Evolutionary conservation across 2,888 invertebrate species (phyloP), one percentile per base, ranked within the genome.

Genomic region (Epicampocera succincta): DNA sequence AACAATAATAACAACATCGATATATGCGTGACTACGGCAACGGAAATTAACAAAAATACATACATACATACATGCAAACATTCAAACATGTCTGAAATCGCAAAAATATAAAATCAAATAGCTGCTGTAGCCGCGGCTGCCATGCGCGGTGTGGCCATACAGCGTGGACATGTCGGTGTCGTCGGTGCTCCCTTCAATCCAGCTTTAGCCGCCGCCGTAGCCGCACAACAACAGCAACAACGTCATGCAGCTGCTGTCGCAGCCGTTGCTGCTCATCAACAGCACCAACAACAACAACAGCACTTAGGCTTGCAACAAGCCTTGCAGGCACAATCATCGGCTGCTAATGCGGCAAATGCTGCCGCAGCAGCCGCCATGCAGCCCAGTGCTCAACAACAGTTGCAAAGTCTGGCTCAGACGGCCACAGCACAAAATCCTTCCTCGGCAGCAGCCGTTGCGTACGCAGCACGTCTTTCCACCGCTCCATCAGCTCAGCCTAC

Each of bases 111-210:
- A 44, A 38, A 54, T 12, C 3, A 60, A 78, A 78, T 85, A 88
- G 88, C 89, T 84, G 87, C 88, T 85, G 87, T 89, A 83, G 87
- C 88, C 82, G 96, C 95, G 89, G 95, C 96, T 89, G 95, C 95
- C 86, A 92, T 96, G 88, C 93, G 96, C 90, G 96, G 96, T 87
- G 96, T 96, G 87, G 95, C 96, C 85, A 95, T 96, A 87, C 96
- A 96, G 89, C 93, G 96, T 88, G 95, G 90, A 85, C 89, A 88
- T 77, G 86, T 89, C 85, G 95, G 87, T 93, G 95, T 90, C 93
- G 95, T 87, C 88, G 92, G 85, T 66, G 92, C 93, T 86, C 87
- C 89, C 83, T 90, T 88, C 84, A 66, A 89, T 86, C 89, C 86
- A 81, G 95, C 94, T 89, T 85, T 86, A 50, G 95, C 96, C 86